Base-by-base conservation (phyloP, 2,113 vertebrate genomes). In the Orycteropus afer region DNA sequence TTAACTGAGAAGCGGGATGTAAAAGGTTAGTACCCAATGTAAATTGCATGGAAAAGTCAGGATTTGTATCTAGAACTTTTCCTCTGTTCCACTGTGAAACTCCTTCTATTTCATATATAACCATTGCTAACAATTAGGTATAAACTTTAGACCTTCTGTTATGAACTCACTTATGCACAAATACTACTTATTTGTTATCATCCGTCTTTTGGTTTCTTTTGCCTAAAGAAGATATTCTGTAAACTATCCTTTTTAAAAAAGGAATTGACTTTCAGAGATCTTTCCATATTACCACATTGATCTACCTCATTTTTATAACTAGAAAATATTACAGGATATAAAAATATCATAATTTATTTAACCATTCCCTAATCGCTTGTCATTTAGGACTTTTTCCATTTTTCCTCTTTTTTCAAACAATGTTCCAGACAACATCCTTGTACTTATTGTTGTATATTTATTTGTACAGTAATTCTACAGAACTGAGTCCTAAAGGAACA, bases 271-370 rank as follows among this genome's bases (percentile, higher is more conserved):
- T 95, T 91, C 57, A 78, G 34, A 91, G 67, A 51, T 65, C n/a
- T 89, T 96, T 78, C 45, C 53, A 40, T 65, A 45, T 73, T 84
- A 80, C 12, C 49, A 65, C 1, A 57, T 29, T 95, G 34, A 80
- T 20, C 40, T 47, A 73, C 5, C 37, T 90, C 27, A 77, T 78
- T 81, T 76, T 51, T 65, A 18, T 81, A 94, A 95, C 34, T 57
- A 92, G 1, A 88, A 22, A 83, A 59, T 84, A 81, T 78, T 49
- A 94, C 9, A 86, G 32, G 65, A 87, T n/a, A 88, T 34, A 86
- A 89, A 86, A 90, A 82, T 63, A 79, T 45, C 18, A 18, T 74
- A 91, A 74, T 59, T 82, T 69, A 85, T 55, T 78, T 73, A 79
- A 67, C 20, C 7, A 88, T 63, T 74, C 37, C 45, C 32, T 2